Base-by-base conservation (phyloP, 1,140 invertebrate species). In the Eueides isabella region DNA sequence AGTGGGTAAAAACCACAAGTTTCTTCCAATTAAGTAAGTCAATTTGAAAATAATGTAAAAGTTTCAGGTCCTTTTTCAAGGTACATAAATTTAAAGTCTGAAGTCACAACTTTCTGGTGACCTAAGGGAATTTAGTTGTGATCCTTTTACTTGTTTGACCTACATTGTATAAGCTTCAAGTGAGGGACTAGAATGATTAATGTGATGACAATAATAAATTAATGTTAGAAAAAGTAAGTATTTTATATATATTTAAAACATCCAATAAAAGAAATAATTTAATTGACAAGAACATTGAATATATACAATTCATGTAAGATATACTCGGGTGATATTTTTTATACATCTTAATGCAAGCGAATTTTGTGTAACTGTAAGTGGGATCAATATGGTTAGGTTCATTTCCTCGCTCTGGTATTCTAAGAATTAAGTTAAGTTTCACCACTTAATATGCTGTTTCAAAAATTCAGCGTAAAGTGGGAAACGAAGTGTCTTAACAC, bases 81-180 rank as follows among this genome's bases (percentile, higher is more conserved):
- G 48, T 55, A 55, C 23, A 55, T 55, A 55, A 26, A 55, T 55
- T 55, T 55, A 23, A 26, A 55, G 48, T 55, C 48, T 55, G 48
- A 26, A 55, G 48, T 55, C 2, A 26, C 11, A 55, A 55, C 48
- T 55, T 44, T 38, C 35, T 55, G 48, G 48, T 12, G 23, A 26
- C 48, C 48, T 55, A 55, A 55, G 48, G 48, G 48, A 55, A 55
- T 26, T 26, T 55, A 55, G 48, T 26, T 23, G 48, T 55, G 48
- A 55, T 55, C 48, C 48, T 55, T 55, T 55, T 55, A 55, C 48
- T 55, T 23, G 23, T 55, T 55, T 26, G 48, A 55, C 48, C 48
- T 55, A 55, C 48, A 55, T 55, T 55, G 48, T n/a, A 55, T 26
- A 55, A 55, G 48, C 48, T 55, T 55, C 48, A 14, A 55, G 48